Evolutionary conservation across 1,140 invertebrate species (phyloP).

Genomic region (Trachymyrmex septentrionalis): DNA sequence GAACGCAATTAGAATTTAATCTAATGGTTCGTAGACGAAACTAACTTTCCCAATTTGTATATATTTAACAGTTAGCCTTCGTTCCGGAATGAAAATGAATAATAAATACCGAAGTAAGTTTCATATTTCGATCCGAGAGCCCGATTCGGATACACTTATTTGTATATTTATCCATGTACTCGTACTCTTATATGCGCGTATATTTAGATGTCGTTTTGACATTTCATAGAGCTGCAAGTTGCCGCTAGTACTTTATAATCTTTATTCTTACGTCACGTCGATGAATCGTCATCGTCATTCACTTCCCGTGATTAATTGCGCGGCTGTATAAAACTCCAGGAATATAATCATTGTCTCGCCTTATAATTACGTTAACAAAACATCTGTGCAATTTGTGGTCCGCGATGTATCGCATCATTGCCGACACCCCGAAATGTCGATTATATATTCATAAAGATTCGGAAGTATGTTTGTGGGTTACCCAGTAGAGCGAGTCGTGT

Average conservation of each 20-base stretch:
- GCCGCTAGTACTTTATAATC: constrained; percentile 34
- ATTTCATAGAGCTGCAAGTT: constrained; percentile 5
- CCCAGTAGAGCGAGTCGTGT: background rate
- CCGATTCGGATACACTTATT: constrained; percentile 35
- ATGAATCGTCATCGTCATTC: constrained; percentile 47
- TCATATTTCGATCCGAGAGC: constrained; percentile 1
- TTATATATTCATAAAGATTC: constrained; percentile 23
- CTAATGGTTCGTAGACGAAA: constrained; percentile 2
- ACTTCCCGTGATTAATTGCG: constrained; percentile 58
- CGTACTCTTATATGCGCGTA: constrained; percentile 1
- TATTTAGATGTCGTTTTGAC: constrained; percentile 56
- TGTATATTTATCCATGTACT: constrained; percentile 24
- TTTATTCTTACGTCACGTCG: constrained; percentile 51
- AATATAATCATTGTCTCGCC: background rate
- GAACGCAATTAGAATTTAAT: constrained; percentile 23
- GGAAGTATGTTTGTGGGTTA: constrained; percentile 48
- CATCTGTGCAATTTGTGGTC: background rate
- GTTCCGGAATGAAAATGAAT: background rate
- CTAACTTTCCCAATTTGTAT: constrained; percentile 17
- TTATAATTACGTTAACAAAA: constrained; percentile 40
- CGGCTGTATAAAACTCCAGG: constrained; percentile 13
- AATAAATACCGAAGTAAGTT: constrained; percentile 18
- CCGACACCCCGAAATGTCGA: constrained; percentile 3
- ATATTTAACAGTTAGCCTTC: constrained; percentile 1
- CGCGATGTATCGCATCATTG: background rate